Conservation (phyloP, 2,797 vertebrate species). For the Leptodactylus fallax region DNA sequence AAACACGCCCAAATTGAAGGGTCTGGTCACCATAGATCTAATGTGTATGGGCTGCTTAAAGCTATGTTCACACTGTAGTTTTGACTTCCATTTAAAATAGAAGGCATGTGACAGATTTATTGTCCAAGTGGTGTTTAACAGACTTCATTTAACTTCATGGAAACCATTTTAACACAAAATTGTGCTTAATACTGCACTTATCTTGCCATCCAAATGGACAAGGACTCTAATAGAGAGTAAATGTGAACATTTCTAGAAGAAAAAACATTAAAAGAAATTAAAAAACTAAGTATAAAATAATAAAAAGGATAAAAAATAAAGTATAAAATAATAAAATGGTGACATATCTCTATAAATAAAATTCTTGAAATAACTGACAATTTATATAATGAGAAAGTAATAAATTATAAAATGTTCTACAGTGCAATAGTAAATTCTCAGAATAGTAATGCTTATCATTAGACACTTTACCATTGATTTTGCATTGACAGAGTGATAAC, state of each 20-base stretch:
- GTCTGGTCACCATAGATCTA: too few species aligned
- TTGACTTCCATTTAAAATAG: too few species aligned
- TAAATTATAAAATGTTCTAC: not conserved
- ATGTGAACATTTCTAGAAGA: not conserved
- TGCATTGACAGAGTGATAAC: not conserved
- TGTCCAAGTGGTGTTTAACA: not conserved
- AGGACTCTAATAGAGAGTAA: too few species aligned
- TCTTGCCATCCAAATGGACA: not conserved
- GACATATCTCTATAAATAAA: not conserved
- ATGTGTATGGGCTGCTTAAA: too few species aligned
- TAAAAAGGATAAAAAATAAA: not conserved
- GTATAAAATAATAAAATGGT: not conserved
- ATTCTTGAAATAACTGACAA: not conserved
- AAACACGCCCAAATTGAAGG: too few species aligned
- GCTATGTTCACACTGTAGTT: too few species aligned
- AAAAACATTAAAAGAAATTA: not conserved
- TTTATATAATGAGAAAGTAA: not conserved
- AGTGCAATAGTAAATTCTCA: not conserved
- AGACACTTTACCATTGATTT: constrained; percentile 15
- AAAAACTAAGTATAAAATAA: not conserved
- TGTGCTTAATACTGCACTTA: not conserved
- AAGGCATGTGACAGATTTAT: too few species aligned
- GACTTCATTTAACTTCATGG: not conserved
- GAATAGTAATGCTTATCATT: not conserved
- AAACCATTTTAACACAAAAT: not conserved